Base-by-base conservation (phyloP, 2,113 vertebrate species). In the Neogale vison region DNA sequence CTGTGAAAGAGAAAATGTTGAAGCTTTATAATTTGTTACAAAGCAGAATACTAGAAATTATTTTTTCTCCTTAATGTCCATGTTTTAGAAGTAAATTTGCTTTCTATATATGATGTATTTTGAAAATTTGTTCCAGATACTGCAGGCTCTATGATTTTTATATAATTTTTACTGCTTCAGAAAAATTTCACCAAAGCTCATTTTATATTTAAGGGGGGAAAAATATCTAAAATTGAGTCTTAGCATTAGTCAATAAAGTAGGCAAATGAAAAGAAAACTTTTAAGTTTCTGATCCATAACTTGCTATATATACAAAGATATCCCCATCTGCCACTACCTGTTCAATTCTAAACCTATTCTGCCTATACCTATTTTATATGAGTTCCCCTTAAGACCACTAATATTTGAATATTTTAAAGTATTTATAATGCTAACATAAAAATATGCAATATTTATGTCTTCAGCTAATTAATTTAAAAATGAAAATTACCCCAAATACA, bases 111-210 rank as follows among this genome's bases (percentile, higher is more conserved):
- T 26, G 86, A 67, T 2, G 67, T 45, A 84, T 52, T 88, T 82
- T 17, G 67, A 80, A 84, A 88, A 42, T 79, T 39, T 89, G n/a
- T 76, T 55, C 34, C 36, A 87, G 8, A 34, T 80, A 57, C 14
- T 90, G 1, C 4, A 72, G 8, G 31, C 57, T 74, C 2, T n/a
- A 4, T 77, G 59, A 18, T 63, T 80, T 88, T 95, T 72, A 85
- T 90, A 39, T 91, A 93, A 88, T 93, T 92, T 26, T 74, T 95
- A 50, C 50, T 96, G 69, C 36, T 89, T 96, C 63, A 95, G 76
- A 81, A 92, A 93, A 83, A n/a, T 57, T 67, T 92, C 14, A 63
- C 88, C 11, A 11, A 80, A 82, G 21, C n/a, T 47, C 12, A 80
- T 93, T 39, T 82, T 74, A 26, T 69, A 95, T 74, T 97, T 93